Evolutionary conservation across 2,797 vertebrate species (phyloP), one percentile per base, ranked within the genome.

Genomic region (Periparus ater): DNA sequence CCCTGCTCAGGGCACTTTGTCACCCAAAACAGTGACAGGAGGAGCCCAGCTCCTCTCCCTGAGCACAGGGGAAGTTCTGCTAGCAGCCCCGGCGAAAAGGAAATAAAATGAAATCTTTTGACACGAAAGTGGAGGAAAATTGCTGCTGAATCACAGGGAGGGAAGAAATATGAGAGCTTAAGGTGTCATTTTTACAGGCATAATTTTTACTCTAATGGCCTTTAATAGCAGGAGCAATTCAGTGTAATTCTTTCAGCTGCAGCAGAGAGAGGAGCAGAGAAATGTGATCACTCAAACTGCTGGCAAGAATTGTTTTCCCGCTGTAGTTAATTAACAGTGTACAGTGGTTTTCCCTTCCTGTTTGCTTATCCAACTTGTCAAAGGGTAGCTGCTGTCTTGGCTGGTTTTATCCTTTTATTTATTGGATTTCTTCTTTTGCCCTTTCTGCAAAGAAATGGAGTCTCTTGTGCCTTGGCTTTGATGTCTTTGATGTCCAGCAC

Each of bases 191-290:
- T 95, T 85, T 92, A 72, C 72, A 93, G 89, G 88, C 82, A 71
- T 93, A 82, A 92, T 89, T 97, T 94, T 96, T 82, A 81, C 84
- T 95, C 73, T 97, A 96, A 96, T 93, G 89, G 85, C 70, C 91
- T 89, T 94, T 96, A 96, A 96, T 88, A 92, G 88, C 70, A 53
- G 75, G 61, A 76, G 62, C 68, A 77, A 96, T 73, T 88, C 84
- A 81, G 72, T 36, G 78, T 50, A 80, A 91, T 58, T 78, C 96
- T 97, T 92, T 94, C 94, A 94, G 91, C 79, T 91, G 78, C 91
- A 93, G 89, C 72, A 82, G 57, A 51, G 72, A 87, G 53, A 93
- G 89, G 65, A 55, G 68, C 74, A 77, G 48, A 91, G 85, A 91
- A 92, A 95, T 65, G 75, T 71, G 88, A 50, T 86, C 81, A 89